Evolutionary conservation across 92 coral and sea anemone genomes (phyloP), one percentile per base, ranked within the genome.

Genomic region (Phenganax stokvisi): DNA sequence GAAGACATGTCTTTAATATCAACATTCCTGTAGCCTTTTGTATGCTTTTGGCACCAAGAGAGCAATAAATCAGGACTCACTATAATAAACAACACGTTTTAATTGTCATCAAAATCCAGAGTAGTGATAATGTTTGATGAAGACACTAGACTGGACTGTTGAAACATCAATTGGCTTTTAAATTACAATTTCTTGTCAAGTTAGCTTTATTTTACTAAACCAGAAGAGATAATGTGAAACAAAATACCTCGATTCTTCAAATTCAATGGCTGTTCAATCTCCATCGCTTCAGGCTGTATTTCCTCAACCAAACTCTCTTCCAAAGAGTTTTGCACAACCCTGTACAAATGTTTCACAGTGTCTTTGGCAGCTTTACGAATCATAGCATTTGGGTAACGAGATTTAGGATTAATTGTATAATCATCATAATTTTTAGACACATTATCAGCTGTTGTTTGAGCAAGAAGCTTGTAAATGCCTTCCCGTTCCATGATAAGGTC

Each of bases 391-490:
- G 96, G 84, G 80, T 94, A 94, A 8, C 97, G 90, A 12, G 96
- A 92, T 76, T 81, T 97, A n/a, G 98, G 98, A 57, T 88, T 85
- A 57, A 94, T 87, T 54, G 94, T 85, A 79, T 88, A 94, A 56
- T 87, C 88, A 6, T 86, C 89, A 78, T 81, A 91, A 70, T 90
- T 94, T 85, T 92, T 94, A 79, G 89, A 88, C 10, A 92, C 85
- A 76, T 92, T 94, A 77, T 89, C 96, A 3, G 98, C 91, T 6
- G 98, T 94, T 9, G 98, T 94, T 83, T 94, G 98, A 16, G 98
- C 90, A 10, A 94, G 91, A 15, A 92, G 88, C 37, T 89, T 73
- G 88, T 52, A 94, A 54, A 90, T 75, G 44, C 97, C 92, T 75
- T 94, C 96, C 61, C 98, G 87, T 86, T 94, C 98, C 0, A 88